Base-by-base conservation (phyloP, 2,888 invertebrate species). In the Xestia sexstrigata region DNA sequence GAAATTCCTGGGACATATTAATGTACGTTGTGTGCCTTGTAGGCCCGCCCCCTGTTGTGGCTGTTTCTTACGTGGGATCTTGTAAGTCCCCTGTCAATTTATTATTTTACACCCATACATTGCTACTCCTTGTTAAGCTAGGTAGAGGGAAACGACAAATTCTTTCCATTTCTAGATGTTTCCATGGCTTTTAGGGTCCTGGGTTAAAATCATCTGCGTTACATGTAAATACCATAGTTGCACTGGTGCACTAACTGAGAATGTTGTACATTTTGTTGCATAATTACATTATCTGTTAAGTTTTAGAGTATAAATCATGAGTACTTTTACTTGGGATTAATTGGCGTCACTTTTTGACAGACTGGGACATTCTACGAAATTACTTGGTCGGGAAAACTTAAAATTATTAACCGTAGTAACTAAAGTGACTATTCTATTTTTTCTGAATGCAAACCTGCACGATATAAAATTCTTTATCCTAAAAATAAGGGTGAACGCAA, bases 1-100 rank as follows among this genome's bases (percentile, higher is more conserved):
- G 81, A 75, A 79, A 70, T 84, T 81, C 87, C 89, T 89, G 86
- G 92, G 93, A 91, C 93, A 91, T 93, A 92, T 94, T 93, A 94
- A 94, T 91, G 89, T 93, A 88, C 94, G 89, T 95, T 95, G 91
- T 96, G 92, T 95, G 95, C 94, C 94, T 94, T 94, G 88, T 96
- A 96, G 96, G 95, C 93, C 91, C 94, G 92, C 80, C 96, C 96
- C 95, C 94, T 96, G 96, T 96, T 96, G 95, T 96, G 96, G 96
- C 96, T 95, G 96, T 95, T 96, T 94, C 96, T 96, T 92, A 96
- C 96, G 90, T 96, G 96, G 96, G 96, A 96, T 95, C 93, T 96
- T 90, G 96, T 96, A 96, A 96, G 96, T 96, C 94, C 96, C 96
- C 91, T 82, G 85, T 89, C 79, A 89, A 89, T 90, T 91, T 90